These are phyloP conservation scores for Rhyacichthys aspro DNA, from an alignment of 2,797 vertebrate species.

Conservation along the genomic window DNA sequence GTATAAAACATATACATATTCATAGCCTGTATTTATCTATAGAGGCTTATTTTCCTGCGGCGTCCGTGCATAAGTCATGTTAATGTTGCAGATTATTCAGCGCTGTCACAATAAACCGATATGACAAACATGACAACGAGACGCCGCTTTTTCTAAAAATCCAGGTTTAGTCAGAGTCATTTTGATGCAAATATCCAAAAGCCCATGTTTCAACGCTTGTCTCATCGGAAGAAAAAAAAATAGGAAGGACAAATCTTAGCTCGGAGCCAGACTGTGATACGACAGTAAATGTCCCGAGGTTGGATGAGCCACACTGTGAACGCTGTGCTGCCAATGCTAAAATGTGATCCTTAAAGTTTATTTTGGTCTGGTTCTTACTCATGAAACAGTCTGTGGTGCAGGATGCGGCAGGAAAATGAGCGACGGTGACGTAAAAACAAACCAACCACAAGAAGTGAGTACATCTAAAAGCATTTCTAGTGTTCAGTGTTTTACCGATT, in stretches of 20 bases:
- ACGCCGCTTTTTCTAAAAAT: neutral
- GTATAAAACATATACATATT: constrained; percentile 7
- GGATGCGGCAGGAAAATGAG: no score
- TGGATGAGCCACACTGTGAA: neutral
- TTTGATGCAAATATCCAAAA: constrained; percentile 4
- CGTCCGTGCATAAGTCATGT: neutral
- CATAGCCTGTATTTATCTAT: constrained; percentile 6
- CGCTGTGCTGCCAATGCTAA: neutral
- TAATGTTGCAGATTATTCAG: constrained; percentile 12
- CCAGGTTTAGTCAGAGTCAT: constrained; percentile 4
- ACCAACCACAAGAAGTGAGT: no score
- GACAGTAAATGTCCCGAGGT: neutral
- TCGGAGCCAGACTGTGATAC: neutral
- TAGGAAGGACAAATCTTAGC: neutral
- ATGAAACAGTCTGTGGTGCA: no score
- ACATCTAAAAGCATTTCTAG: no score
- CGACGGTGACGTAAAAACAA: no score
- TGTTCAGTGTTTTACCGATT: no score
- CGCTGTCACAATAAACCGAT: neutral
- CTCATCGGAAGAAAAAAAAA: neutral
- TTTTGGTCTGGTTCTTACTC: neutral
- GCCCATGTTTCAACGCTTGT: neutral
- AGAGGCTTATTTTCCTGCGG: constrained; percentile 4
- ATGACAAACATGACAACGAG: neutral
- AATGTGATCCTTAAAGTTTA: neutral